Evolutionary conservation across 2,797 vertebrate genomes (phyloP), one percentile per base, ranked within the genome.

Genomic region (Acanthopagrus latus): DNA sequence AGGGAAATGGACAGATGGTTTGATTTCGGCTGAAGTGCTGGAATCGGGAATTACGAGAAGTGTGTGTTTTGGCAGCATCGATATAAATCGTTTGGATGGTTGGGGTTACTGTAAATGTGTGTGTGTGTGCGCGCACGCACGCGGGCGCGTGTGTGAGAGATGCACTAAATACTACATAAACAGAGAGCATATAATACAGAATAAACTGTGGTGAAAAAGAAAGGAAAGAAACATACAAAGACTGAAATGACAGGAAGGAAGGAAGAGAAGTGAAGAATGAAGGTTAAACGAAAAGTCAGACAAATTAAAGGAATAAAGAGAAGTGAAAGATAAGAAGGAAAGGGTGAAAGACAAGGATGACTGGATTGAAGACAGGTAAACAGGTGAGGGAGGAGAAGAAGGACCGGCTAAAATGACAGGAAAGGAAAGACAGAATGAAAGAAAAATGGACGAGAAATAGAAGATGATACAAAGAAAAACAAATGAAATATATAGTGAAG

Each of bases 41-140:
- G 86, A 91, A 92, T 91, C 87, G 78, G 81, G 83, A 83, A 89
- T 90, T 81, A 93, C 64, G 47, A 85, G 75, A 91, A 82, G 76
- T 76, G 77, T 88, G 82, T 83, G 85, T 76, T 87, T 91, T 80
- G 74, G 82, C 77, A 77, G 78, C n/a, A 2, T 84, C 70, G 25
- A 41, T 80, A 78, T 71, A 90, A 91, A 89, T 92, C 76, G 82
- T 78, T 76, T 55, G 43, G 51, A 74, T 25, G 55, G 8, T 43
- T 3, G 2, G 38, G 20, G 52, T 64, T 46, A 43, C 43, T 74
- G 46, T 58, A 16, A 43, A 4, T 51, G 50, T 46, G 20, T 71
- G 68, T 72, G 51, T 65, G 62, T 59, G 55, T 72, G 59, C 69
- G 68, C 77, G 60, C 77, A 51, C 72, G 58, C 78, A 33, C 78